A percentile compares a stretch with the other conserved stretches of the same genome.
phyloP scores from a whole-genome alignment of 2,113 vertebrate species.

The Heliornis fulica region DNA sequence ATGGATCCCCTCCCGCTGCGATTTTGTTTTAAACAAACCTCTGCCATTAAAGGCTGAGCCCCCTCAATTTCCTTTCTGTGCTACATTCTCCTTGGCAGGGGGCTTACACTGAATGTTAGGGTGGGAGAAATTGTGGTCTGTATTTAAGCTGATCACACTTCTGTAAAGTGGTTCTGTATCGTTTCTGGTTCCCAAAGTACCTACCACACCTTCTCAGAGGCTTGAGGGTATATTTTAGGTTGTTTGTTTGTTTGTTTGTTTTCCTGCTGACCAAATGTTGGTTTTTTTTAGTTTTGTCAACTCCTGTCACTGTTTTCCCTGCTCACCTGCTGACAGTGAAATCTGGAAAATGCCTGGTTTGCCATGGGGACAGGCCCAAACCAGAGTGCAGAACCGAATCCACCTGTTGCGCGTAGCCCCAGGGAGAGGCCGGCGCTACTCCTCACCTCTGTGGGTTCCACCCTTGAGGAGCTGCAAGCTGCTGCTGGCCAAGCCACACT shows the following conservation, averaged over 20 bases:
- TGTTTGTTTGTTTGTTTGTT: neutral
- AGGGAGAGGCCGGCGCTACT: neutral
- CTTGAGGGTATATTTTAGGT: too few relatives aligned
- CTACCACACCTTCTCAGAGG: neutral
- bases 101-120: neutral
- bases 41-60: constrained; percentile 29
- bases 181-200: neutral
- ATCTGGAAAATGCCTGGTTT: neutral
- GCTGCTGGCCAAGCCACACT: neutral
- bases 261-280: neutral
- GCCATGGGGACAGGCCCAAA: neutral
- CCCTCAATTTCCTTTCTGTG: constrained; percentile 36
- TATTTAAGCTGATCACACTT: neutral
- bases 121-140: neutral
- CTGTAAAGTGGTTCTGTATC: neutral
- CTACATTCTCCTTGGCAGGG: neutral
- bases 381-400: neutral
- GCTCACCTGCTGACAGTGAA: neutral
- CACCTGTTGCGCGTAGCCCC: neutral
- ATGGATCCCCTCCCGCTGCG: constrained; percentile 41
- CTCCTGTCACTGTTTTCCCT: neutral
- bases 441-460: neutral
- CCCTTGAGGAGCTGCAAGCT: neutral
- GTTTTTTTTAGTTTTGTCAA: neutral
- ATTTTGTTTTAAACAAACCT: constrained; percentile 54